Conservation (phyloP, 1,140 invertebrate genomes). For the Zelostemma sp. region DNA sequence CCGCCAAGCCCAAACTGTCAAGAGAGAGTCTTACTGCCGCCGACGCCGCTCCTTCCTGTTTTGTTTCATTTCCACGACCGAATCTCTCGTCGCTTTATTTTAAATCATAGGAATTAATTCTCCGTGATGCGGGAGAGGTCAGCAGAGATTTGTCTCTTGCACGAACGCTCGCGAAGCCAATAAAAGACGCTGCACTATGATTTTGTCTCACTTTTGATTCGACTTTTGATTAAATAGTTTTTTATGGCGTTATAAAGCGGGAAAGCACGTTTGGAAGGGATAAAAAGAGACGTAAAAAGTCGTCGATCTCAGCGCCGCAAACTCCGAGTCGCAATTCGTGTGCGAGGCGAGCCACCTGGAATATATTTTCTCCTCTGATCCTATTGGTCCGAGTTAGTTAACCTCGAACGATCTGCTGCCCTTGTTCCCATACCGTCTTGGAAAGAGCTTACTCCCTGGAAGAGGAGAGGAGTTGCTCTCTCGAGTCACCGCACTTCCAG, state of each 20-base stretch:
- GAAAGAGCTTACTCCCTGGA: conserved; percentile 40
- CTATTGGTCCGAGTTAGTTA: conserved; percentile 23
- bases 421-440: conserved; percentile 29
- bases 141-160: no score
- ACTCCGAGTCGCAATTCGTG: conserved; percentile 35
- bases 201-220: not conserved
- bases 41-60: conserved; percentile 24
- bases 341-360: conserved; percentile 35
- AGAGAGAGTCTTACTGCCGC: conserved; percentile 58
- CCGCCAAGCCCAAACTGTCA: conserved; percentile 67
- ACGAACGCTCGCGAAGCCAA: no score
- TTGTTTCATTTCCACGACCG: conserved; percentile 23
- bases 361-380: conserved; percentile 33
- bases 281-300: not conserved
- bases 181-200: no score
- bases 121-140: not conserved
- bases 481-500: conserved; percentile 25
- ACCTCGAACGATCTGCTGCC: no score
- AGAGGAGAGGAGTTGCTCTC: conserved; percentile 20
- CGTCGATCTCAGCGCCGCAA: not conserved
- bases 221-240: not conserved
- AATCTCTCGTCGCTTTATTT: conserved; percentile 9
- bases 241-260: not conserved
- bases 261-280: not conserved
- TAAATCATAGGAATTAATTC: not conserved